Percentiles rank a stretch among this genome's conserved stretches.
Conservation (phyloP, 2,888 invertebrate species). For the Nomada hirtipes region DNA sequence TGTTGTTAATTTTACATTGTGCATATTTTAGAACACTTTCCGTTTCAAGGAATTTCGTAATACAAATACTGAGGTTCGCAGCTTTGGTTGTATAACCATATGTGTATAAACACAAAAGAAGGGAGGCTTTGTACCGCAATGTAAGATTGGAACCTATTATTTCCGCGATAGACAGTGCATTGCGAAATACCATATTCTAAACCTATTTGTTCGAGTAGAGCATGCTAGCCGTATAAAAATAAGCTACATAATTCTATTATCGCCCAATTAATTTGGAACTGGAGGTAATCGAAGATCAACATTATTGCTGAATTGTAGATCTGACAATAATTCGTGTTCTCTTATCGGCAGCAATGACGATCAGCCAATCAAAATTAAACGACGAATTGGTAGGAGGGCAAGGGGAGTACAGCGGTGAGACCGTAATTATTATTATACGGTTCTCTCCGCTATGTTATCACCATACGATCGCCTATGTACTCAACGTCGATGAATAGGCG, state of each 20-base stretch:
- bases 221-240: neutral
- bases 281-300: constrained; percentile 44
- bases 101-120: too few relatives aligned
- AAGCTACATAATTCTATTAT: constrained; percentile 36
- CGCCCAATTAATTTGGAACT: constrained; percentile 54
- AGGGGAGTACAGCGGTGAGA: constrained; percentile 1
- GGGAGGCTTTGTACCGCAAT: too few relatives aligned
- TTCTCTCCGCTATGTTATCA: constrained; percentile 64
- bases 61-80: too few relatives aligned
- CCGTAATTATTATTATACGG: constrained; percentile 69
- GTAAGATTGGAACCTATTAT: too few relatives aligned
- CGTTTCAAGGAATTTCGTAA: too few relatives aligned
- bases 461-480: constrained; percentile 48
- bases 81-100: too few relatives aligned
- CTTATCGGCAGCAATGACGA: constrained; percentile 28
- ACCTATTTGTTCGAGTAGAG: neutral
- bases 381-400: constrained; percentile 2
- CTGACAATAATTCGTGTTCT: constrained; percentile 48
- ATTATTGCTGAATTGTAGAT: constrained; percentile 48
- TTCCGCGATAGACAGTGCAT: neutral
- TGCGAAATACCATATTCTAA: neutral
- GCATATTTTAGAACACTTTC: too few relatives aligned
- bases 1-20: too few relatives aligned
- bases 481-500: constrained; percentile 35
- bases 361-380: constrained; percentile 55